A percentile compares a stretch with the other conserved stretches of the same genome.
These are phyloP conservation scores for Trigoniulus corallinus DNA, from an alignment of 1,140 invertebrate genomes.

Conservation along the genomic window DNA sequence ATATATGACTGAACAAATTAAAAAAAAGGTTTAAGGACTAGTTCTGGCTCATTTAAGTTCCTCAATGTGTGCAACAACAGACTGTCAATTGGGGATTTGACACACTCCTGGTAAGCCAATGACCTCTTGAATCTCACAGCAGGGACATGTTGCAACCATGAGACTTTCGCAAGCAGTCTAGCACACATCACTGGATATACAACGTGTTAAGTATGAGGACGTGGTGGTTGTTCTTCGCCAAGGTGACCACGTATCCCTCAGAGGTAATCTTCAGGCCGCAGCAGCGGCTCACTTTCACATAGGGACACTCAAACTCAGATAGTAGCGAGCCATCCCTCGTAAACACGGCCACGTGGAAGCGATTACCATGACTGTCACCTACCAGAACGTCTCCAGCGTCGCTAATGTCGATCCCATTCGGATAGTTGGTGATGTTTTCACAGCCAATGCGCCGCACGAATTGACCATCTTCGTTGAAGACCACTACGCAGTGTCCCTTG, in stretches of 20 bases:
- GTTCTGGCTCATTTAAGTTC: no score
- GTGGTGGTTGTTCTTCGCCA: slow-evolving; percentile 97
- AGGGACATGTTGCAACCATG: no score
- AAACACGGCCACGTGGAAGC: slow-evolving; percentile 91
- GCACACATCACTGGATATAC: slow-evolving; percentile 41
- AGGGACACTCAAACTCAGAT: slow-evolving; percentile 88
- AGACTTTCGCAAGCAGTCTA: no score
- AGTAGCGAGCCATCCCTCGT: slow-evolving; percentile 66
- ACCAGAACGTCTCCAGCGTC: slow-evolving; percentile 90
- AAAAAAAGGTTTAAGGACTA: no score
- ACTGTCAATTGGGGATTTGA: no score
- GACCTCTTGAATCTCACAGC: no score
- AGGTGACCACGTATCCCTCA: slow-evolving; percentile 87
- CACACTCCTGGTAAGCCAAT: no score
- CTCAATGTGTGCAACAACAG: no score
- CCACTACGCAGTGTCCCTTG: slow-evolving; percentile 92
- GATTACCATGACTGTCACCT: slow-evolving; percentile 92
- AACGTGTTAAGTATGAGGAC: slow-evolving; percentile 89
- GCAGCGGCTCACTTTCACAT: slow-evolving; percentile 92
- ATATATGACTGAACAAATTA: no score
- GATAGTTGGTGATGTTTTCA: slow-evolving; percentile 89
- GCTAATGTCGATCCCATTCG: slow-evolving; percentile 93
- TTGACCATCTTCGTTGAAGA: slow-evolving; percentile 78
- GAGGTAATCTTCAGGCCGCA: slow-evolving; percentile 92
- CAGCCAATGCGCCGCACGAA: slow-evolving; percentile 84